Evolutionary conservation across 2,888 invertebrate species (phyloP).

Genomic region (Mylabris sibirica): DNA sequence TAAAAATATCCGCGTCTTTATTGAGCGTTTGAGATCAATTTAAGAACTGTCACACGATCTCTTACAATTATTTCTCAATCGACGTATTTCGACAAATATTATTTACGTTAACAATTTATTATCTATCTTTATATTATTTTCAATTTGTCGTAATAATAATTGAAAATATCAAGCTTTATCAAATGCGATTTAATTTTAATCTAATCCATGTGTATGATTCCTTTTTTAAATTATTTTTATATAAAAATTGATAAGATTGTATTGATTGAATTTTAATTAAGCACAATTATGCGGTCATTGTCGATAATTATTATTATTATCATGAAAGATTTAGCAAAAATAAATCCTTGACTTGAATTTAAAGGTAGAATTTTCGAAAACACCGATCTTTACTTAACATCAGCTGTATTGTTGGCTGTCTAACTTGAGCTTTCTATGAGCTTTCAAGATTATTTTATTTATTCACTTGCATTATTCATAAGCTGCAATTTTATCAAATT

Average conservation of each 20-base stretch:
- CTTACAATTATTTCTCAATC: background rate
- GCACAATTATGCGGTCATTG: background rate
- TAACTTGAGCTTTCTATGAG: background rate
- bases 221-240: background rate
- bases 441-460: background rate
- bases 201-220: background rate
- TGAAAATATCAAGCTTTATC: background rate
- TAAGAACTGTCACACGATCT: background rate
- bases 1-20: slow-evolving; percentile 1
- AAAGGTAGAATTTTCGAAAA: background rate
- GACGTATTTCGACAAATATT: slow-evolving; percentile 1
- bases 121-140: background rate
- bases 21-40: slow-evolving; percentile 6
- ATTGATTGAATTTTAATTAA: background rate
- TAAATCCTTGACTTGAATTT: background rate
- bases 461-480: too few species aligned
- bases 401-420: background rate
- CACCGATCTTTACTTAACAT: background rate
- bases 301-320: background rate
- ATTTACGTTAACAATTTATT: background rate
- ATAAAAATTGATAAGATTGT: background rate
- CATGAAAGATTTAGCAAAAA: background rate
- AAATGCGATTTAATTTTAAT: background rate
- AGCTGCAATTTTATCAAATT: too few species aligned
- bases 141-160: background rate